These are phyloP conservation scores for Torymus auratus DNA, from an alignment of 2,888 invertebrate species.

Conservation along the genomic window DNA sequence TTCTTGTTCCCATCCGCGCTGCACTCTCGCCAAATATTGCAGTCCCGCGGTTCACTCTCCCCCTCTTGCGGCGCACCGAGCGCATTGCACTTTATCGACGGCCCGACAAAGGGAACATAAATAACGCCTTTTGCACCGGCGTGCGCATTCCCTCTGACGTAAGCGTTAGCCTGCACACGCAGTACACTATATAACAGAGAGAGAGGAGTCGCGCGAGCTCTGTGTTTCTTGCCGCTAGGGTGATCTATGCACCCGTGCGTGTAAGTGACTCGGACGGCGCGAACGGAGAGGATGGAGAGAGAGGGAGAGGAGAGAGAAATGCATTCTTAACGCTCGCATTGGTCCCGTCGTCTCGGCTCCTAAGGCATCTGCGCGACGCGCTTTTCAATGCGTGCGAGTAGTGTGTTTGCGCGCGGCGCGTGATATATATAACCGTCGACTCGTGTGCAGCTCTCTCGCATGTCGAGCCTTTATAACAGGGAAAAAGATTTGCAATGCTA, in stretches of 20 bases:
- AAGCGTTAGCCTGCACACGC: constrained; percentile 44
- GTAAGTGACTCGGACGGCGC: constrained; percentile 41
- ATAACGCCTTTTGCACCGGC: constrained; percentile 63
- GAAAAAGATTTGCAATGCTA: too few species aligned
- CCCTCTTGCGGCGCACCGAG: constrained; percentile 12
- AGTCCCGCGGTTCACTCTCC: constrained; percentile 2
- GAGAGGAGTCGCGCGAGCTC: background rate
- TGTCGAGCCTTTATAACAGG: background rate
- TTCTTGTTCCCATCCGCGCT: too few species aligned
- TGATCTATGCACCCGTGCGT: constrained; percentile 55
- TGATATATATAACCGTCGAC: constrained; percentile 9
- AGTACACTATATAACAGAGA: background rate
- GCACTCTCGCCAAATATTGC: too few species aligned
- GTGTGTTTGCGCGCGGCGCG: background rate
- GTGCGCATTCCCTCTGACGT: constrained; percentile 45
- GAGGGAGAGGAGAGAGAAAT: constrained; percentile 2
- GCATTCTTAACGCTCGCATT: constrained; percentile 31
- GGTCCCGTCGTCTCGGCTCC: background rate
- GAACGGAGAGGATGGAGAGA: background rate
- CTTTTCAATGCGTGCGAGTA: constrained; percentile 15
- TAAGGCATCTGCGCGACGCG: constrained; percentile 18
- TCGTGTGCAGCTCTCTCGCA: background rate
- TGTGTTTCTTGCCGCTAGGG: background rate
- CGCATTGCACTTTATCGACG: constrained; percentile 68
- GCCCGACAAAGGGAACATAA: constrained; percentile 73